phyloP scores from a whole-genome alignment of 2,888 invertebrate genomes.

The Lithosia quadra region DNA sequence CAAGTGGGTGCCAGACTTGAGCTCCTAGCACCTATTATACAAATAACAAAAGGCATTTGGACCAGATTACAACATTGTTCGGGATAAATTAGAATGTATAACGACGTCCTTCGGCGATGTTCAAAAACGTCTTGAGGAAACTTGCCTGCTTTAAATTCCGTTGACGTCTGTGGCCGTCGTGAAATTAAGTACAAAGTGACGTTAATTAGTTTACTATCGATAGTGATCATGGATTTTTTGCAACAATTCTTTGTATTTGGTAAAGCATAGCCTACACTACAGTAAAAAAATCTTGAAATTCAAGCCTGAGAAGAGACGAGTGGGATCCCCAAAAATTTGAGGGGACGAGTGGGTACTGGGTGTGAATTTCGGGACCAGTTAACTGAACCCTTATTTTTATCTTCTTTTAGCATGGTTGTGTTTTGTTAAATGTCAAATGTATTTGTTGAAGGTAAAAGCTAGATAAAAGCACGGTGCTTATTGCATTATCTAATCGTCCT shows the following conservation, averaged over 20 bases:
- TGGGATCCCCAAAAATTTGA: no score
- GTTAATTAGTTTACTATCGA: not conserved
- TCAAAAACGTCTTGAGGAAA: not conserved
- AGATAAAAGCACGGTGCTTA: no score
- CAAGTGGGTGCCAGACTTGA: not conserved
- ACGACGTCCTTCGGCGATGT: constrained; percentile 5
- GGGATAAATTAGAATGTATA: constrained; percentile 1
- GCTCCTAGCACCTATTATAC: not conserved
- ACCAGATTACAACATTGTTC: not conserved
- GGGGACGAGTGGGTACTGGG: no score
- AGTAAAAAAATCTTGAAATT: no score
- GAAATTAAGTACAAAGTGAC: not conserved
- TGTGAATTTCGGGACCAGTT: no score
- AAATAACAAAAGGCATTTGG: not conserved
- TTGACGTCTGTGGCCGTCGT: not conserved
- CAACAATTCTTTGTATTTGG: not conserved
- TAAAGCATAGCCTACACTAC: not conserved
- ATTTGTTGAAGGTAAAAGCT: no score
- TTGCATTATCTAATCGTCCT: no score
- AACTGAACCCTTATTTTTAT: no score
- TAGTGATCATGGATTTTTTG: not conserved
- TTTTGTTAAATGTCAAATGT: no score
- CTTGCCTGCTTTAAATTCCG: not conserved
- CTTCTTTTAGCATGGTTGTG: no score
- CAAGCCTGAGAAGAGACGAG: no score